Conservation (phyloP, 1,140 invertebrate genomes). For the Hylaeus volcanicus region DNA sequence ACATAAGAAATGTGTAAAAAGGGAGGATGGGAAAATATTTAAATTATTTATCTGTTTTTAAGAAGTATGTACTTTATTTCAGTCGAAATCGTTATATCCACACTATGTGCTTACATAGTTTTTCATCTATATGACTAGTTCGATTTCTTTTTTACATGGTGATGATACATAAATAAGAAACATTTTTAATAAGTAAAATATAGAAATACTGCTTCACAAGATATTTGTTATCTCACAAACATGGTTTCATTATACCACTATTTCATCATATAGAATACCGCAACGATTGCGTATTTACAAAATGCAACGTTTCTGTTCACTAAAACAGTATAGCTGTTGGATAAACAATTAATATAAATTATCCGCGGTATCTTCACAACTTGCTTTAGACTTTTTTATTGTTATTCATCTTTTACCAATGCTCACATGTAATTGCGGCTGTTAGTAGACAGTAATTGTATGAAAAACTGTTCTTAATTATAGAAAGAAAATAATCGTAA, state of each 20-base stretch:
- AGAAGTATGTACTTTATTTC: conserved; percentile 33
- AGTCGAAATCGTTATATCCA: conserved; percentile 17
- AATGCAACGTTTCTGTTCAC: conserved; percentile 28
- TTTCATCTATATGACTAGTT: conserved; percentile 18
- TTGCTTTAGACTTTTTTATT: conserved; percentile 46
- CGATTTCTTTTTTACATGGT: conserved; percentile 15
- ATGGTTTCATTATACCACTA: conserved; percentile 26
- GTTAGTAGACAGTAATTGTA: conserved; percentile 54
- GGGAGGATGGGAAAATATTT: conserved; percentile 36
- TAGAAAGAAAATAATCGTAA: conserved; percentile 51
- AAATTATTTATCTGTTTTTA: conserved; percentile 50
- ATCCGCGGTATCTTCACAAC: conserved; percentile 33
- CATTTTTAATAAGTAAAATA: conserved; percentile 39
- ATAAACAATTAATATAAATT: conserved; percentile 36
- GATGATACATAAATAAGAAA: conserved; percentile 40
- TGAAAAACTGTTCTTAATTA: conserved; percentile 42
- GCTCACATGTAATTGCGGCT: conserved; percentile 52
- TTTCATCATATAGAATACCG: conserved; percentile 15
- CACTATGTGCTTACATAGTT: conserved; percentile 26
- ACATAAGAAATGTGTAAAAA: conserved; percentile 34
- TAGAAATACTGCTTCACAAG: conserved; percentile 13
- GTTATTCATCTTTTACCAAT: conserved; percentile 44
- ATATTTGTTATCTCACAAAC: conserved; percentile 10
- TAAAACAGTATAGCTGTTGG: conserved; percentile 31
- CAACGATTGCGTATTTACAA: conserved; percentile 22